Base-by-base conservation (phyloP, 2,797 vertebrate genomes). In the Bovichtus variegatus region DNA sequence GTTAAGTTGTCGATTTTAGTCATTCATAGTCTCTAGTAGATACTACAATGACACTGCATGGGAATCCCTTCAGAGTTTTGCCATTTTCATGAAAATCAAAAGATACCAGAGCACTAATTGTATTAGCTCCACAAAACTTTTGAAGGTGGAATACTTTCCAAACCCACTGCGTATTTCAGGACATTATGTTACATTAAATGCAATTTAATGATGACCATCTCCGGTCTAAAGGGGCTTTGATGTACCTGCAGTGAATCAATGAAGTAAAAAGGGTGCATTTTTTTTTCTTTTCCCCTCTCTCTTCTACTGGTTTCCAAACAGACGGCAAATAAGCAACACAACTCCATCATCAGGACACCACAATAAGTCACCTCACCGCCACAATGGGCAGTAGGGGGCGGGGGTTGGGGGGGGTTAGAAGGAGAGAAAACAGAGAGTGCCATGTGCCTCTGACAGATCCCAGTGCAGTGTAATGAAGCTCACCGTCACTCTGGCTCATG, bases 371-470 rank as follows among this genome's bases (percentile, higher is more conserved):
- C 15, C 73, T 82, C 76, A 77, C 27, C 59, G 44, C 16, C 72
- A 72, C 68, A 57, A 70, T 31, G 63, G 59, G 47, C 43, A 51
- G 70, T 0, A 60, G 49, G 65, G n/a, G n/a, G n/a, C n/a, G n/a
- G 19, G 67, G 75, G 53, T 10, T 3, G 27, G 43, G 25, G 50
- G 13, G 55, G 49, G 29, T 27, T 29, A 12, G 57, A 21, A 3
- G 34, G 47, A 44, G 19, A 67, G 75, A 53, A 74, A 83, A 71
- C 50, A 57, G 62, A 76, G 64, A 71, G 64, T 2, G 69, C 69
- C 92, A 90, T 89, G 92, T 90, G 88, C 80, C 72, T 51, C 61
- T 92, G 85, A 92, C 90, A 89, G 79, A 79, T 87, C 78, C 77
- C 83, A 84, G 80, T 18, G 86, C 80, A 79, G 80, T 55, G 51